phyloP scores from a whole-genome alignment of 30 jellyfish, hydroid and myxozoan genomes.

The Mastigias papua region DNA sequence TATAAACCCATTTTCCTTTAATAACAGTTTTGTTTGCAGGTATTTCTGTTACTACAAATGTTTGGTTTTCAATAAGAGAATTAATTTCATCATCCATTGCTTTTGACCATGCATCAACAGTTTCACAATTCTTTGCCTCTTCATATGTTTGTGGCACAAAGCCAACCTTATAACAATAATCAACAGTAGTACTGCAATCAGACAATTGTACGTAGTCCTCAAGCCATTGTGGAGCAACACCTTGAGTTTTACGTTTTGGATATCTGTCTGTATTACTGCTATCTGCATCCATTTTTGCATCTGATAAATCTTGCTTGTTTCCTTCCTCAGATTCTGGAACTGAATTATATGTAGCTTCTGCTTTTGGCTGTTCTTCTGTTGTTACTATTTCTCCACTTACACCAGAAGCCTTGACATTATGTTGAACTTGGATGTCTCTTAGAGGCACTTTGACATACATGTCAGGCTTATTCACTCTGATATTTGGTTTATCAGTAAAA shows the following conservation, averaged over 20 bases:
- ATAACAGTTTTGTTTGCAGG: constrained; percentile 63
- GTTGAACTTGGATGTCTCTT: neutral
- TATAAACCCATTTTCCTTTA: constrained; percentile 83
- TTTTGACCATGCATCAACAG: constrained; percentile 49
- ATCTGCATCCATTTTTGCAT: neutral
- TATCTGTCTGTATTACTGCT: neutral
- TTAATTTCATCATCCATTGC: constrained; percentile 80
- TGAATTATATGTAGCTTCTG: neutral
- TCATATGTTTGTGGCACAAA: constrained; percentile 52
- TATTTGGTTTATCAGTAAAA: constrained; percentile 6
- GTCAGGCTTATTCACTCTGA: neutral
- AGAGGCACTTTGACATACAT: neutral
- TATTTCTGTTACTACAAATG: constrained; percentile 44
- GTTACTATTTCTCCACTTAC: neutral
- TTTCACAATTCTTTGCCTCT: constrained; percentile 58
- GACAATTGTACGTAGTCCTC: constrained; percentile 14
- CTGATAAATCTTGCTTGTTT: neutral
- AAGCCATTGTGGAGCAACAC: constrained; percentile 15
- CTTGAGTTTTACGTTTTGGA: neutral
- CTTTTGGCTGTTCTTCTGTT: neutral
- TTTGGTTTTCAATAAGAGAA: constrained; percentile 54
- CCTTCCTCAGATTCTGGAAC: neutral
- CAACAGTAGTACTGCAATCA: constrained; percentile 9
- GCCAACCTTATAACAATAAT: neutral
- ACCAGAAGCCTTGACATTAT: neutral